Percentiles rank a stretch among this genome's conserved stretches.
Conservation (phyloP, 2,888 invertebrate genomes). For the Sceliomorpha sp. region DNA sequence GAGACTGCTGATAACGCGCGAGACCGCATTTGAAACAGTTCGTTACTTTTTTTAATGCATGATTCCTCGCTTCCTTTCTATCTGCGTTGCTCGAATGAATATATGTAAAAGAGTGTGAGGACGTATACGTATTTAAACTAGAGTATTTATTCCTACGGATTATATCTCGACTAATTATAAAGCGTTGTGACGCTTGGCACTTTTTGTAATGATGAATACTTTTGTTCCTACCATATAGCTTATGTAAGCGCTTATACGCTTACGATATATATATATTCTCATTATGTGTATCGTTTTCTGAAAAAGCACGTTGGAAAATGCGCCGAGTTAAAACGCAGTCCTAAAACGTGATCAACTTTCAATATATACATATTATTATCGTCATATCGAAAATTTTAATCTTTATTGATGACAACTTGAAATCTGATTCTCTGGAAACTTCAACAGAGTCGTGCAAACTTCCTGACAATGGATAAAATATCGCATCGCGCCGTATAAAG, state of each 20-base stretch:
- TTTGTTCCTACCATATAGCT: constrained; percentile 43
- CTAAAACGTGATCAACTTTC: no score
- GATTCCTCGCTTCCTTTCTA: constrained; percentile 47
- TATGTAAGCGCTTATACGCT: constrained; percentile 37
- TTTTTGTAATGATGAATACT: constrained; percentile 48
- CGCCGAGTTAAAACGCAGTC: no score
- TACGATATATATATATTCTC: constrained; percentile 32
- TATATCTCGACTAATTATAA: constrained; percentile 50
- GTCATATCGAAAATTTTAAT: no score
- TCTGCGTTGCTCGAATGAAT: constrained; percentile 39
- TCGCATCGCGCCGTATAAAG: no score
- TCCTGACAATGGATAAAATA: no score
- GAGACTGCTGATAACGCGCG: constrained; percentile 71
- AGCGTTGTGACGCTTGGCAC: constrained; percentile 48
- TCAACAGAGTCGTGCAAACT: no score
- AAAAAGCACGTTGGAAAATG: constrained; percentile 14
- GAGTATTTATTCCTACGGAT: constrained; percentile 49
- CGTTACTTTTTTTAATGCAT: constrained; percentile 64
- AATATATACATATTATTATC: no score
- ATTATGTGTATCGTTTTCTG: constrained; percentile 43
- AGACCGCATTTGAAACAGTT: constrained; percentile 67
- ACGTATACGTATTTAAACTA: constrained; percentile 36
- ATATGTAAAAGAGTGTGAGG: constrained; percentile 29
- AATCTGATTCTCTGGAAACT: no score
- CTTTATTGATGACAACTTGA: no score